Evolutionary conservation across 2,797 vertebrate genomes (phyloP), one percentile per base, ranked within the genome.

Genomic region (Chiloscyllium punctatum): DNA sequence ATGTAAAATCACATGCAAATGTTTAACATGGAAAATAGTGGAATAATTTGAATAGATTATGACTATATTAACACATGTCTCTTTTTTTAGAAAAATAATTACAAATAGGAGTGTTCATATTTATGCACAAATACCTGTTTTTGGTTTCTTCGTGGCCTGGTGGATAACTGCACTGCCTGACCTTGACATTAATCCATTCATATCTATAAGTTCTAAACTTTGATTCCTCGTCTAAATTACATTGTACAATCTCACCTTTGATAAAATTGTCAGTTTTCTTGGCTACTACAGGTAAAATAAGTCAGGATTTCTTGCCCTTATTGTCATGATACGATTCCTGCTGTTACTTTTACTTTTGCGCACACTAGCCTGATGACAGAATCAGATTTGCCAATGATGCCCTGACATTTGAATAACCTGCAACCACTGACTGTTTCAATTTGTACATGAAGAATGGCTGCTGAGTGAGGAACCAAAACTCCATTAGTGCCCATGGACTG

Each of bases 1-100:
- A 42, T 69, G 90, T 37, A 68, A 23, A 66, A 92, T 68, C 16
- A 23, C 37, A 3, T 68, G 18, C 9, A 69, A 37, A n/a, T 16
- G n/a, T 42, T 42, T 48, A 48, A 62, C 66, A 92, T 37, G 18
- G 37, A 21, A 92, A 68, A 92, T 13, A 3, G n/a, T 21, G 57
- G 57, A 33, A 91, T 91, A 68, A 33, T 91, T 66, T 91, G 88
- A 91, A 42, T 37, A n/a, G 66, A 68, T 69, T 92, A 66, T 92
- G 66, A 23, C 62, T 42, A 33, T n/a, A n/a, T n/a, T n/a, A n/a
- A n/a, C n/a, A n/a, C n/a, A n/a, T n/a, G n/a, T n/a, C n/a, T n/a
- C 66, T 18, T 42, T 4, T 42, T 27, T 69, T 69, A 92, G 90
- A 25, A 42, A 23, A n/a, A 66, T n/a, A 21, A 66, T 92, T 68